Evolutionary conservation across 2,113 vertebrate species (phyloP).

Genomic region (Nesoenas mayeri): DNA sequence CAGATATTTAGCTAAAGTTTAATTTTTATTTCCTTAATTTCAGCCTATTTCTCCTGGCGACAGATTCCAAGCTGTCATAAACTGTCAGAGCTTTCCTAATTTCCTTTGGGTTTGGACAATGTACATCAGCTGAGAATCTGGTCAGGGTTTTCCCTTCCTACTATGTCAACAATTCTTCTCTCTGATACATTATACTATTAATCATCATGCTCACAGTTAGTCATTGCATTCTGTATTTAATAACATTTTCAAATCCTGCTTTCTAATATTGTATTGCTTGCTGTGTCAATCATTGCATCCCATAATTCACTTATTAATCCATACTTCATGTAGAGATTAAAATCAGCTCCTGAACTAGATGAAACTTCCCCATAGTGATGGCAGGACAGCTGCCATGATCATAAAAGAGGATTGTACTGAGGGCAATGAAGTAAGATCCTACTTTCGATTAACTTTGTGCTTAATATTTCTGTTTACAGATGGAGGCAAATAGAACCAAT

Average conservation of each 20-base stretch:
- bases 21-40: conserved; percentile 35
- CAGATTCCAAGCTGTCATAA: neutral
- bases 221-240: conserved; percentile 15
- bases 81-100: neutral
- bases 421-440: neutral
- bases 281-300: conserved; percentile 46
- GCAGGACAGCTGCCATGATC: neutral
- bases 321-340: conserved; percentile 23
- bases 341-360: conserved; percentile 13
- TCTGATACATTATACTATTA: neutral
- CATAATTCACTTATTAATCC: conserved; percentile 39
- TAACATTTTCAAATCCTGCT: neutral
- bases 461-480: neutral
- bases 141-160: neutral
- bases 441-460: neutral
- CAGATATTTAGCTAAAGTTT: conserved; percentile 24
- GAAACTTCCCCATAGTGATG: neutral
- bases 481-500: neutral
- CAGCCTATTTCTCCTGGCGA: neutral
- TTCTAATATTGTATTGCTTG: neutral
- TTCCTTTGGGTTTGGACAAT: conserved; percentile 14
- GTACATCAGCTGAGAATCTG: neutral
- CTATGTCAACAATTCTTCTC: neutral
- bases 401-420: neutral
- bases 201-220: neutral